A percentile compares a stretch with the other conserved stretches of the same genome.
These are phyloP conservation scores for Pollenia angustigena DNA, from an alignment of 2,888 invertebrate species.

Conservation along the genomic window DNA sequence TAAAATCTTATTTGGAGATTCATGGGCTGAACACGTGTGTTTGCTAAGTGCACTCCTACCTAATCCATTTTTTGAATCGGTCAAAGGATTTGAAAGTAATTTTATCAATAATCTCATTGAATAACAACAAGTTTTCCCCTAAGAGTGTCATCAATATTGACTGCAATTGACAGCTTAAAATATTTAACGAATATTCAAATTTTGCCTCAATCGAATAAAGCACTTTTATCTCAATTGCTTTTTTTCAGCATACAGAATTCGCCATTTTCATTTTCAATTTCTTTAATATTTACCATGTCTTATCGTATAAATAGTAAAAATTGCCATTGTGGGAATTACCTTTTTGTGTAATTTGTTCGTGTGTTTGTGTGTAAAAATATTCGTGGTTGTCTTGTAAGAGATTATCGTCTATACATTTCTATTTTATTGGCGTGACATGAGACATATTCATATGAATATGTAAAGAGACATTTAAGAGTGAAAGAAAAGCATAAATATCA, in stretches of 20 bases:
- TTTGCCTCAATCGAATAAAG: neutral
- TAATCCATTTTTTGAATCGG: too few relatives aligned
- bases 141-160: neutral
- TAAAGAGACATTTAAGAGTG: slow-evolving; percentile 39
- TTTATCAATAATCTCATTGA: too few relatives aligned
- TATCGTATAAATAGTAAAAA: slow-evolving; percentile 54
- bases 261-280: slow-evolving; percentile 50
- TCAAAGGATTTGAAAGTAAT: too few relatives aligned
- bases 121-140: neutral
- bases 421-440: slow-evolving; percentile 67
- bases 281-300: slow-evolving; percentile 51
- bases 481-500: slow-evolving; percentile 39
- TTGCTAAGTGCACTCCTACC: too few relatives aligned
- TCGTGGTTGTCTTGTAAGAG: slow-evolving; percentile 26
- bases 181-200: neutral
- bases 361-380: slow-evolving; percentile 1
- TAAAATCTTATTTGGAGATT: too few relatives aligned
- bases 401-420: slow-evolving; percentile 42
- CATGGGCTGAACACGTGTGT: too few relatives aligned
- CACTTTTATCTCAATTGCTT: slow-evolving; percentile 44
- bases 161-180: neutral
- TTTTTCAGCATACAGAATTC: slow-evolving; percentile 7
- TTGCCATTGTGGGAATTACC: slow-evolving; percentile 65
- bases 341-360: slow-evolving; percentile 30
- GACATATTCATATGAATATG: slow-evolving; percentile 64